Base-by-base conservation (phyloP, 2,888 invertebrate species). In the Lamellibrachia satsuma region DNA sequence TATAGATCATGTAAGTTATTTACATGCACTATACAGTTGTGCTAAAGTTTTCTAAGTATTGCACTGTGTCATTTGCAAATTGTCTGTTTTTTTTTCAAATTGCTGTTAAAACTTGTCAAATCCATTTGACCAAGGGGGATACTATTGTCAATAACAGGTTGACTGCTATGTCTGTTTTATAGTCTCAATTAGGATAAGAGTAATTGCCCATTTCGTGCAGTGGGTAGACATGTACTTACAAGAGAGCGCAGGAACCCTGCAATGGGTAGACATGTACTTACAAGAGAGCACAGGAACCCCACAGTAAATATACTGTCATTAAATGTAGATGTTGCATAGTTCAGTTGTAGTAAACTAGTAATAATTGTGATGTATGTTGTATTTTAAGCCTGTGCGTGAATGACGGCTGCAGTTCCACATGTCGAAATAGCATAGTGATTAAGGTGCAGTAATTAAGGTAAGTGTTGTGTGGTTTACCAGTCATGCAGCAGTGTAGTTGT, bases 91-190 rank as follows among this genome's bases (percentile, higher is more conserved):
- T 75, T 22, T 6, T 6, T 22, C 2, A 75, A 75, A 75, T 3
- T 39, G 39, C 39, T 39, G 4, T 75, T 6, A 75, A 75, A 22
- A 22, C 75, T 75, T 75, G 75, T 75, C 75, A 22, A 6, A 75
- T 75, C 22, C n/a, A 75, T 75, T 75, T 22, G 3, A n/a, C 22
- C 75, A 75, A 75, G 75, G 6, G 15, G 75, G 75, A 75, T 75
- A 75, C 15, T 22, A 75, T 22, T 75, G 75, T 75, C 75, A 75
- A 15, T 75, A 6, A 22, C 75, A 75, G 75, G 75, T 22, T 75
- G 75, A n/a, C n/a, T 75, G n/a, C 75, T 75, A 75, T 75, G 75
- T 75, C 75, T 75, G 75, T 22, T 22, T 75, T 75, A 75, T 75
- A 6, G 15, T 22, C 75, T 75, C 39, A 0, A 39, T 39, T 39